Conservation (phyloP, 2,797 vertebrate genomes). For the Gobionotothen gibberifrons region DNA sequence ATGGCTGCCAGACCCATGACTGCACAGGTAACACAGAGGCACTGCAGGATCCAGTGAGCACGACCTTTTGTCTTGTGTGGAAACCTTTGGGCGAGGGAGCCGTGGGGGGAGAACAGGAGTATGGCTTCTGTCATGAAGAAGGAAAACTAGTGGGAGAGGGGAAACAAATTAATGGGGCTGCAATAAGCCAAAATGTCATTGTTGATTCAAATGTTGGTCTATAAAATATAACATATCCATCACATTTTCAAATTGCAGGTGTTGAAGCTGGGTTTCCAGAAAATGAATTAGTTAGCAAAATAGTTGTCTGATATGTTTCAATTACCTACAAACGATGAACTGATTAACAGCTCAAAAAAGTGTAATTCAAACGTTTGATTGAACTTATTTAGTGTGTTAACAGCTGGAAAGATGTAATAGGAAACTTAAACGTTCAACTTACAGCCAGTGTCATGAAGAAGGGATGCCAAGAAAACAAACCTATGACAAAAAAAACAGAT, state of each 20-base stretch:
- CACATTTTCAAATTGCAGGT: background rate
- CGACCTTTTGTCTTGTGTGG: slow-evolving; percentile 90
- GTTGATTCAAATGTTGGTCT: background rate
- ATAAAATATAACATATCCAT: background rate
- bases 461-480: slow-evolving; percentile 97
- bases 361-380: background rate
- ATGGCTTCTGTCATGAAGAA: slow-evolving; percentile 96
- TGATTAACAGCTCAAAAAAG: background rate
- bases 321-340: no score
- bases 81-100: slow-evolving; percentile 84
- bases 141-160: slow-evolving; percentile 87
- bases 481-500: slow-evolving; percentile 71
- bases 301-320: no score
- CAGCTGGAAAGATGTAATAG: slow-evolving; percentile 63
- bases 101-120: slow-evolving; percentile 92
- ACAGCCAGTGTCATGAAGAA: slow-evolving; percentile 95
- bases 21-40: slow-evolving; percentile 86
- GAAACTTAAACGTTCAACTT: slow-evolving; percentile 69
- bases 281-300: no score
- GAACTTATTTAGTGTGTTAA: slow-evolving; percentile 65
- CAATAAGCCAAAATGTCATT: background rate
- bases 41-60: slow-evolving; percentile 92
- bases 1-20: slow-evolving; percentile 88
- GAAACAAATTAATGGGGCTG: background rate
- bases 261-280: background rate